phyloP scores from a whole-genome alignment of 2,888 invertebrate species.

The Nephrotoma flavescens region DNA sequence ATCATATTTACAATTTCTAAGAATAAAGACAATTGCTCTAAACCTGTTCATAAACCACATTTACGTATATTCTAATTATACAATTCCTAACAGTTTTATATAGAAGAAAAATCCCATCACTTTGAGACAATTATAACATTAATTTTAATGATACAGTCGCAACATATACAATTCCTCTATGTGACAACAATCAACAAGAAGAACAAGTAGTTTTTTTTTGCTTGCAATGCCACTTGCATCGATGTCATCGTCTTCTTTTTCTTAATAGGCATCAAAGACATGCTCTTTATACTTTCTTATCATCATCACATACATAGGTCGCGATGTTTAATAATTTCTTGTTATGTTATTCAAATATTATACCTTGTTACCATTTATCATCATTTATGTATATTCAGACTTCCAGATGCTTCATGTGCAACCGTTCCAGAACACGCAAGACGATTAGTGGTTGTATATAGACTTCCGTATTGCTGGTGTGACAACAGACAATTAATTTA shows the following conservation, averaged over 20 bases:
- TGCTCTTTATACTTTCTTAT: background rate
- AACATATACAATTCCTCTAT: background rate
- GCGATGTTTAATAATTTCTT: background rate
- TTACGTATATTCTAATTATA: background rate
- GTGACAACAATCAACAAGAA: background rate
- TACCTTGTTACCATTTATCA: background rate
- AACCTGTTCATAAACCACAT: background rate
- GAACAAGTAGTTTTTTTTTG: background rate
- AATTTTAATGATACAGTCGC: background rate
- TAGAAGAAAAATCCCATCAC: background rate
- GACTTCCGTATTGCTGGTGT: background rate
- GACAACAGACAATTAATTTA: background rate
- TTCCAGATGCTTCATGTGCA: background rate
- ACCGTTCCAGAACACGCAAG: background rate
- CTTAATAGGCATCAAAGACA: no score
- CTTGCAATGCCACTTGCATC: background rate
- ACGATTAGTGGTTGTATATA: background rate
- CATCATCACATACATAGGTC: background rate
- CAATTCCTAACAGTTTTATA: background rate
- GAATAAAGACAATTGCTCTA: background rate
- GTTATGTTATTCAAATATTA: background rate
- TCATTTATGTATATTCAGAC: background rate
- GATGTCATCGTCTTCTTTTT: background rate
- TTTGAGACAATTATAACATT: background rate
- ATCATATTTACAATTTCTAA: background rate